These are phyloP conservation scores for Anabas testudineus DNA, from an alignment of 2,797 vertebrate genomes.

Conservation along the genomic window DNA sequence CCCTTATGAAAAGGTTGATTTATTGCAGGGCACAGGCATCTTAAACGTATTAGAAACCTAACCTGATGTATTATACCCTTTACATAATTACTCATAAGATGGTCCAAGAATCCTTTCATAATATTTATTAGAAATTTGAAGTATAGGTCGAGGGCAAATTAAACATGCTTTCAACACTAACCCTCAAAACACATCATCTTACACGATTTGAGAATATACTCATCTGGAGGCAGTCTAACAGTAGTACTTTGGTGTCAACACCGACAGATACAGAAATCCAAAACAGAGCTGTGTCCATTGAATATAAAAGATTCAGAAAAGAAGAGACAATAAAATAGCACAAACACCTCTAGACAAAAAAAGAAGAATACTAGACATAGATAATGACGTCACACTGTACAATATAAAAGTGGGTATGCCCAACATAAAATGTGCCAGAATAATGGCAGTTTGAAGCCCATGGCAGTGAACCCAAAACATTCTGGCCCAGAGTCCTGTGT, in stretches of 20 bases:
- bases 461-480: conserved; percentile 49
- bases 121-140: conserved; percentile 61
- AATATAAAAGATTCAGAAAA: conserved; percentile 27
- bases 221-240: conserved; percentile 19
- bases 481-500: conserved; percentile 45
- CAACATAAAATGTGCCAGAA: conserved; percentile 48
- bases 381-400: conserved; percentile 63
- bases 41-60: not conserved
- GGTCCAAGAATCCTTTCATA: conserved; percentile 3
- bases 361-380: conserved; percentile 44
- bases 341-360: conserved; percentile 18
- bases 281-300: conserved; percentile 29
- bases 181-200: conserved; percentile 18
- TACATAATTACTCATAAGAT: not conserved
- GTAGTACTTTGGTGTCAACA: conserved; percentile 56
- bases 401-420: conserved; percentile 40
- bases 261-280: conserved; percentile 26
- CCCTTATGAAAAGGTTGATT: not conserved
- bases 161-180: conserved; percentile 28
- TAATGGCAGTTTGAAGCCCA: conserved; percentile 55
- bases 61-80: too few relatives aligned
- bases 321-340: conserved; percentile 26
- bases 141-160: conserved; percentile 10
- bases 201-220: conserved; percentile 31
- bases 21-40: accelerated